Evolutionary conservation across 2,797 vertebrate species (phyloP).

Genomic region (Apodemus agrarius): DNA sequence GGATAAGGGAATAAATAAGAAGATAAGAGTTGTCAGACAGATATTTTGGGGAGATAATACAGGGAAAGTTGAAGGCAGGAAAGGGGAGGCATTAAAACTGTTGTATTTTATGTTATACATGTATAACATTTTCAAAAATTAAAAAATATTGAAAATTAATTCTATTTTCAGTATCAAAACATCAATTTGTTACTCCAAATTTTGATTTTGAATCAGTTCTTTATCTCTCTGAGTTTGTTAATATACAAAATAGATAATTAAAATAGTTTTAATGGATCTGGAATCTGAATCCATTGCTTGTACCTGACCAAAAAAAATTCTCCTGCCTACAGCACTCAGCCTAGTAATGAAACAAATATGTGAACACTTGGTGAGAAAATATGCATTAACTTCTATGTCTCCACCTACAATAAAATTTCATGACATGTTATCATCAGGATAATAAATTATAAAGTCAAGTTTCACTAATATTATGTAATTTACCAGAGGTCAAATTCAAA

Average conservation of each 20-base stretch:
- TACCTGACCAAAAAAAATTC: background rate
- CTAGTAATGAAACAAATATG: background rate
- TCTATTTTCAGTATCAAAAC: background rate
- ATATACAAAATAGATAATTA: background rate
- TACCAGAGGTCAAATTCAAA: background rate
- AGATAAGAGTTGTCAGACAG: background rate
- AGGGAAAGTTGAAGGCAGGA: background rate
- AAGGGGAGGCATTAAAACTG: background rate
- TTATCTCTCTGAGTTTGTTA: background rate
- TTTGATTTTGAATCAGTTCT: background rate
- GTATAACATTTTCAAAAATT: background rate
- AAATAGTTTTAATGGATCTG: background rate
- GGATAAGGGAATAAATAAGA: background rate
- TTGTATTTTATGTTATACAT: background rate
- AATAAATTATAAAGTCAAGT: background rate
- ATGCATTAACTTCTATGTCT: background rate
- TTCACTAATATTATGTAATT: background rate
- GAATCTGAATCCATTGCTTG: background rate
- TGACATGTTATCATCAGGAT: background rate
- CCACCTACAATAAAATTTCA: background rate
- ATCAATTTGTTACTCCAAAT: background rate
- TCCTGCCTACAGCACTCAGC: no score
- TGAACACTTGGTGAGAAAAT: background rate
- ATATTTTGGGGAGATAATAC: background rate
- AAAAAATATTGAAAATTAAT: background rate